phyloP scores from a whole-genome alignment of 1,140 invertebrate genomes.

The Cataglyphis hispanica region DNA sequence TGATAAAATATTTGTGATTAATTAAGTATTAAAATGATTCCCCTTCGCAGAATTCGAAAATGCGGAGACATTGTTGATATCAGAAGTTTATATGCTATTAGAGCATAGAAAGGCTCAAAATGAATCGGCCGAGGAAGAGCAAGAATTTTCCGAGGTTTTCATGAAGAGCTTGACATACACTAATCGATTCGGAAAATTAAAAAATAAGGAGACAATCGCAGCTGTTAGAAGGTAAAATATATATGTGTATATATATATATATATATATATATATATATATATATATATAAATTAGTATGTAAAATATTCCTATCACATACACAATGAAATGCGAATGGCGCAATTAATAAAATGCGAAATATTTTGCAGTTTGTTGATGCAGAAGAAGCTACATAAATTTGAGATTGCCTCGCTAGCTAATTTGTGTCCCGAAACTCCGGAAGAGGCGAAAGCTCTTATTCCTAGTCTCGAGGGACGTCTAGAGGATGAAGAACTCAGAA shows the following conservation, averaged over 20 bases:
- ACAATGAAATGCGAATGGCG: not conserved
- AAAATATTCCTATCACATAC: not conserved
- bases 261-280: not conserved
- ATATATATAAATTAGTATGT: not conserved
- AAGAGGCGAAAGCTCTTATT: conserved; percentile 98
- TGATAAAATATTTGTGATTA: not conserved
- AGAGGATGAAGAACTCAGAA: conserved; percentile 97
- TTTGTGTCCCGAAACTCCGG: conserved; percentile 98
- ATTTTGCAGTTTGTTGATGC: conserved; percentile 93
- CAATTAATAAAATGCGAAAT: not conserved
- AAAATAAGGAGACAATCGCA: conserved; percentile 99
- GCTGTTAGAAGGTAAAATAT: conserved; percentile 93
- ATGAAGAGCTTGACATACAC: conserved; percentile 99
- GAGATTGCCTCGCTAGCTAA: conserved; percentile 99
- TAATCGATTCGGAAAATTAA: conserved; percentile 98
- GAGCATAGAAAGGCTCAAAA: conserved; percentile 99
- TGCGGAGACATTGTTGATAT: conserved; percentile 98
- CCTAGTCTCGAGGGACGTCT: conserved; percentile 98
- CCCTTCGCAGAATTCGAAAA: conserved; percentile 97
- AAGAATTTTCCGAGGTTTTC: conserved; percentile 99
- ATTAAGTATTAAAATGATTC: conserved; percentile 55
- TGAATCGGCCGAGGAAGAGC: conserved; percentile 99
- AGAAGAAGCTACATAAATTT: conserved; percentile 99
- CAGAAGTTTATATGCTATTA: conserved; percentile 99
- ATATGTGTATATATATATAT: not conserved